Percentiles rank a stretch among this genome's conserved stretches.
phyloP scores from a whole-genome alignment of 1,140 invertebrate species.

The Hormaphis cornu region DNA sequence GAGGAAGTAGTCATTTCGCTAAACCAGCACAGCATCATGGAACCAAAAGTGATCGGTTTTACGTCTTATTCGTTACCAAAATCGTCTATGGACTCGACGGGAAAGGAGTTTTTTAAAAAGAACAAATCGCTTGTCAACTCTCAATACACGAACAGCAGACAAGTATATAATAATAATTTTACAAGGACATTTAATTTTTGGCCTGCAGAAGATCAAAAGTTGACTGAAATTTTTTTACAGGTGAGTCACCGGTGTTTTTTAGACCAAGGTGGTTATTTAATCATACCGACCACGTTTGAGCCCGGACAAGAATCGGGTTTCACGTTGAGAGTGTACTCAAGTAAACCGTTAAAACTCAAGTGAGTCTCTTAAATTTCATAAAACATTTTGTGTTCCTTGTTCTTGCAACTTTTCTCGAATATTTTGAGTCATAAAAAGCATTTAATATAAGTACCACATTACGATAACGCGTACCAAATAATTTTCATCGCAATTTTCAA shows the following conservation, averaged over 20 bases:
- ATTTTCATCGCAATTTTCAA: no score
- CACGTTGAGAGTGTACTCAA: constrained; percentile 70
- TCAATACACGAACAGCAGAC: constrained; percentile 82
- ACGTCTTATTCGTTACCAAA: constrained; percentile 75
- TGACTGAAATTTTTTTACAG: constrained; percentile 40
- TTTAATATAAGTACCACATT: neutral
- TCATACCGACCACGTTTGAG: constrained; percentile 86
- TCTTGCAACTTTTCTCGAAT: neutral
- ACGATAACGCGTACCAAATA: no score
- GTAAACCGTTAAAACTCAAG: constrained; percentile 72
- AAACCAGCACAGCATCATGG: constrained; percentile 83
- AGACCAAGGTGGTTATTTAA: constrained; percentile 71
- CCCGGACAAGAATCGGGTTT: constrained; percentile 80
- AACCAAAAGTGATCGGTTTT: constrained; percentile 88
- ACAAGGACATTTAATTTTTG: no score
- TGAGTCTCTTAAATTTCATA: constrained; percentile 40
- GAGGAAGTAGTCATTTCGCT: constrained; percentile 79
- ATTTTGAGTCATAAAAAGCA: neutral
- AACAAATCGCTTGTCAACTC: constrained; percentile 82
- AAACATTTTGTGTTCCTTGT: neutral
- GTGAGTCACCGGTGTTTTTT: constrained; percentile 61
- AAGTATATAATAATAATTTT: constrained; percentile 51
- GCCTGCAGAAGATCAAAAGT: no score
- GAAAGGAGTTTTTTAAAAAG: constrained; percentile 72
- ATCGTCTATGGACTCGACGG: constrained; percentile 55